phyloP scores from a whole-genome alignment of 1,140 invertebrate species.

The Drosophila prosaltans region DNA sequence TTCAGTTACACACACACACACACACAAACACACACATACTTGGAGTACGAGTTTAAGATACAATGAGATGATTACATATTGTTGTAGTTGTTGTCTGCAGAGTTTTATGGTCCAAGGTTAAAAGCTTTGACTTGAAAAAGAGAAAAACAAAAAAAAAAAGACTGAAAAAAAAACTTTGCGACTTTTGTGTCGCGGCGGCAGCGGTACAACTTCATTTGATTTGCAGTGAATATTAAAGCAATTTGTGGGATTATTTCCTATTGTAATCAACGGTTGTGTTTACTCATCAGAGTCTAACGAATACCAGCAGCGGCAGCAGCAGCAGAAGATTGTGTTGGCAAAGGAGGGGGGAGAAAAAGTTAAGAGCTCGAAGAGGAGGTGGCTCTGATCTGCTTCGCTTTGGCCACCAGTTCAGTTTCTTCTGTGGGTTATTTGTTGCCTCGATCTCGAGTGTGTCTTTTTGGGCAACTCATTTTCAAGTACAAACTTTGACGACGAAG shows the following conservation, averaged over 20 bases:
- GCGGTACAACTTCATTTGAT: slow-evolving; percentile 73
- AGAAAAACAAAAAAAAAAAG: slow-evolving; percentile 27
- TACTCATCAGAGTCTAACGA: slow-evolving; percentile 45
- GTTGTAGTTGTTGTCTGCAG: slow-evolving; percentile 61
- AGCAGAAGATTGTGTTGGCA: neutral
- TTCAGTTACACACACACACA: slow-evolving; percentile 68
- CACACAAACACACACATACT: slow-evolving; percentile 65
- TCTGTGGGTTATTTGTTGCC: neutral
- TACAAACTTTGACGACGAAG: slow-evolving; percentile 40
- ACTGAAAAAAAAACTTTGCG: slow-evolving; percentile 57
- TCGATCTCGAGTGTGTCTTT: slow-evolving; percentile 31
- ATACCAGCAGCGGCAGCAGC: no score
- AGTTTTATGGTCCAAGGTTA: slow-evolving; percentile 83
- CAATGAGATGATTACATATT: slow-evolving; percentile 81
- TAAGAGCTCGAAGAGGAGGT: neutral
- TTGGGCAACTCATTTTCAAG: slow-evolving; percentile 73
- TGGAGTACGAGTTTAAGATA: slow-evolving; percentile 60
- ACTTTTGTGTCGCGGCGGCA: slow-evolving; percentile 69
- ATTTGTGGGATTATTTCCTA: slow-evolving; percentile 83
- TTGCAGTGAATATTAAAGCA: slow-evolving; percentile 82
- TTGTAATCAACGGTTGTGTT: slow-evolving; percentile 73
- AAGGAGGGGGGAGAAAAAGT: neutral
- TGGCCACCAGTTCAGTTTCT: neutral
- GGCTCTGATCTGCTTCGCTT: neutral
- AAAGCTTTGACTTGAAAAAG: slow-evolving; percentile 71